Percentiles rank a stretch among this genome's conserved stretches.
Conservation (phyloP, 2,888 invertebrate species). For the Andrena minutula region DNA sequence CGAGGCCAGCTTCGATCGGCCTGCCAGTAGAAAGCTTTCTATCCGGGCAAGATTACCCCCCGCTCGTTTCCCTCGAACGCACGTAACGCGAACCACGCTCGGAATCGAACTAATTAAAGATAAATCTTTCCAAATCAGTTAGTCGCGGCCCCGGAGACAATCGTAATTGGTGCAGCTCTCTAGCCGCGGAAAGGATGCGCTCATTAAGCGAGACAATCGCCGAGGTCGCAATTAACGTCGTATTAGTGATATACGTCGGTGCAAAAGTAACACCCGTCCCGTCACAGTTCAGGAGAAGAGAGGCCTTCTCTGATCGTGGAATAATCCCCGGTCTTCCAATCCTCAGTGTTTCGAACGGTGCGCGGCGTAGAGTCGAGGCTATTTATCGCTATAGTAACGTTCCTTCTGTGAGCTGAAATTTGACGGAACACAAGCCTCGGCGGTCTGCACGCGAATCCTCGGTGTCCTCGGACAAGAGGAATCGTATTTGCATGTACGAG, state of each 20-base stretch:
- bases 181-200: conserved; percentile 62
- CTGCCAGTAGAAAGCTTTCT: conserved; percentile 16
- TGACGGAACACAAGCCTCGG: not conserved
- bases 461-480: not conserved
- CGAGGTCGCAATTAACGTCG: conserved; percentile 74
- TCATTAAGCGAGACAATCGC: conserved; percentile 77
- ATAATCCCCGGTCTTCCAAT: conserved; percentile 11
- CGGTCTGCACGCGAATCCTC: not conserved
- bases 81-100: conserved; percentile 29
- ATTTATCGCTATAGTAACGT: no score
- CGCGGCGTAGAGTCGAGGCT: no score
- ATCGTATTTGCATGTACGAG: conserved; percentile 20
- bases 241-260: conserved; percentile 74
- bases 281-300: conserved; percentile 45
- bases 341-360: not conserved
- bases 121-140: conserved; percentile 74
- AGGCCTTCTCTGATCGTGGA: conserved; percentile 7
- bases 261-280: conserved; percentile 71
- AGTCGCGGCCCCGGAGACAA: conserved; percentile 70
- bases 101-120: conserved; percentile 66
- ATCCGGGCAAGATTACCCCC: conserved; percentile 4
- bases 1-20: conserved; percentile 5
- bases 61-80: conserved; percentile 12
- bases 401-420: not conserved
- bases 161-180: conserved; percentile 73